A percentile compares a stretch with the other conserved stretches of the same genome.
phyloP scores from a whole-genome alignment of 1,140 invertebrate genomes.

The Helicoverpa armigera region DNA sequence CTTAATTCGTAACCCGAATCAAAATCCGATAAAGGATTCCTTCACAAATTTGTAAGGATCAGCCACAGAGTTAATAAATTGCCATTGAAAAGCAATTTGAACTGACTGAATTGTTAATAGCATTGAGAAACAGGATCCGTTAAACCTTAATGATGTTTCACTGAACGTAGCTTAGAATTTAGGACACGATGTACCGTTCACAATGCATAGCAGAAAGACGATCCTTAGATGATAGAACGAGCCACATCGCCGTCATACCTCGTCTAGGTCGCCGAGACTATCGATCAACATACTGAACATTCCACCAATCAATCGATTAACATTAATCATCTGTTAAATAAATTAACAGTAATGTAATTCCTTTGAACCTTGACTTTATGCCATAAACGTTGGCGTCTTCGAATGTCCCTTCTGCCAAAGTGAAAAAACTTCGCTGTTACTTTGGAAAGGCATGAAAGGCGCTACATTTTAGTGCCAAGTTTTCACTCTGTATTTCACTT shows the following conservation, averaged over 20 bases:
- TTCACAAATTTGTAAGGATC: too few relatives aligned
- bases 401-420: constrained; percentile 2
- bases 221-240: constrained; percentile 6
- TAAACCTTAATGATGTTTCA: neutral
- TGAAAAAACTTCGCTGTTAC: constrained; percentile 14
- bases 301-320: neutral
- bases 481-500: constrained; percentile 34
- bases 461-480: constrained; percentile 24
- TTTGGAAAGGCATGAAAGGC: constrained; percentile 18
- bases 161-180: neutral
- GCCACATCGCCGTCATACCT: constrained; percentile 15
- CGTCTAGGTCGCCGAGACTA: constrained; percentile 16
- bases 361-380: neutral
- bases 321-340: constrained; percentile 10
- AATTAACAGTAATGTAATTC: neutral
- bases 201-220: constrained; percentile 4
- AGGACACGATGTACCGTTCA: neutral
- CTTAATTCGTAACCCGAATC: too few relatives aligned
- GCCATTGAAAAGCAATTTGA: too few relatives aligned
- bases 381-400: neutral
- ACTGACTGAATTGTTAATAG: neutral
- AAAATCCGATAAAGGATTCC: too few relatives aligned
- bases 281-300: constrained; percentile 23
- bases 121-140: neutral
- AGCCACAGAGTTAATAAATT: too few relatives aligned